Evolutionary conservation across 2,888 invertebrate genomes (phyloP).

Genomic region (Harpalus rubripes): DNA sequence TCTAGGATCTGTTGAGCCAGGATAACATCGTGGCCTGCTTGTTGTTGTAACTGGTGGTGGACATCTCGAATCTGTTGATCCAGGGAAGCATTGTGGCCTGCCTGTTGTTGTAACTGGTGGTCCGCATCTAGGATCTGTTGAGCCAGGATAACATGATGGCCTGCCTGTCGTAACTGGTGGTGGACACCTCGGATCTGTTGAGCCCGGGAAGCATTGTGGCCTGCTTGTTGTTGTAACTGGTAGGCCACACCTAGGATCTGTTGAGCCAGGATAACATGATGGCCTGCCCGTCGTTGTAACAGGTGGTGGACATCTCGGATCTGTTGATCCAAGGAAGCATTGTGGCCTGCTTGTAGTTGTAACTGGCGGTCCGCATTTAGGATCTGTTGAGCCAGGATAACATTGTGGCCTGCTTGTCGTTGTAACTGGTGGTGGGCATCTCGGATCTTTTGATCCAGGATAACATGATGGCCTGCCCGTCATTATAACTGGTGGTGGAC

Average conservation of each 20-base stretch:
- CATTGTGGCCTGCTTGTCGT: conserved; percentile 67
- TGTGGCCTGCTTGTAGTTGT: conserved; percentile 58
- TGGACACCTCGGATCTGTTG: conserved; percentile 70
- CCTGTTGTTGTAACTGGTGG: conserved; percentile 35
- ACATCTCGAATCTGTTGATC: conserved; percentile 72
- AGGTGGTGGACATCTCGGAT: conserved; percentile 70
- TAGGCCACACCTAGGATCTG: conserved; percentile 65
- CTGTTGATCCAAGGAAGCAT: conserved; percentile 58
- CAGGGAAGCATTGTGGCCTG: conserved; percentile 72
- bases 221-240: conserved; percentile 70
- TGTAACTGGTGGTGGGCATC: conserved; percentile 69
- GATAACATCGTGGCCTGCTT: conserved; percentile 19
- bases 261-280: conserved; percentile 52
- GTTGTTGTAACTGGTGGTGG: conserved; percentile 61
- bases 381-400: conserved; percentile 67
- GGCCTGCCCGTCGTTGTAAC: conserved; percentile 67
- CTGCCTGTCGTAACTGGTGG: conserved; percentile 68
- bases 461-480: conserved; percentile 71
- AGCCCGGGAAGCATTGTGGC: background rate
- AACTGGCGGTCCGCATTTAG: conserved; percentile 50
- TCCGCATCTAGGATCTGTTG: conserved; percentile 69
- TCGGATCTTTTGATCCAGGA: conserved; percentile 73
- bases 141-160: conserved; percentile 2
- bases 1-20: conserved; percentile 70
- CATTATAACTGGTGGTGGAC: conserved; percentile 72